Base-by-base conservation (phyloP, 2,888 invertebrate species). In the Mimumesa dahlbomi region DNA sequence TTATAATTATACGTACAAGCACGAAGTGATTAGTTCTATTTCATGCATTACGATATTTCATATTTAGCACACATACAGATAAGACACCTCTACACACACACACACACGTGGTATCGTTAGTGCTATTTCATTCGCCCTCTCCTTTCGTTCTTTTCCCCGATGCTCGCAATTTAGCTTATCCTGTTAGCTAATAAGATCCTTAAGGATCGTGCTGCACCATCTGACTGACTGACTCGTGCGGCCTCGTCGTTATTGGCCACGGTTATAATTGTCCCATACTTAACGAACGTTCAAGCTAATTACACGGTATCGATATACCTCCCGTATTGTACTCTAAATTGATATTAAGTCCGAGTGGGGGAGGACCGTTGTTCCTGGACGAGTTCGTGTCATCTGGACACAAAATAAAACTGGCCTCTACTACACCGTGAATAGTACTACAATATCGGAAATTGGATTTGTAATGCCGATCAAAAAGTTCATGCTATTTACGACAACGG, bases 131-230 rank as follows among this genome's bases (percentile, higher is more conserved):
- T 34, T n/a, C 34, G 11, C n/a, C 9, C n/a, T 16, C 29, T n/a
- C n/a, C 29, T 43, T 9, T 16, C n/a, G 16, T 42, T 22, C 34
- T 40, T 54, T 61, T 43, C 48, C 16, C 19, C 31, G 16, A 14
- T 43, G 49, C 46, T 14, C n/a, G 31, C 29, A 48, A 52, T 70
- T 61, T 46, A 58, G 25, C 21, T 25, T 45, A 22, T 36, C 50
- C 66, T 68, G 62, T 79, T 79, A 77, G 70, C 75, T 78, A 79
- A 81, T 79, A 79, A 73, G 74, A 67, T 70, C 67, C 58, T 72
- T 61, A 64, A 70, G 53, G 62, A 42, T 34, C 62, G 62, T 52
- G 53, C 48, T 62, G 57, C 61, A 43, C 52, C 52, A n/a, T n/a
- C n/a, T n/a, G 25, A 38, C 25, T 7, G 46, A 52, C 25, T 48